Evolutionary conservation across 2,888 invertebrate species (phyloP).

Genomic region (Drosophila cracens): DNA sequence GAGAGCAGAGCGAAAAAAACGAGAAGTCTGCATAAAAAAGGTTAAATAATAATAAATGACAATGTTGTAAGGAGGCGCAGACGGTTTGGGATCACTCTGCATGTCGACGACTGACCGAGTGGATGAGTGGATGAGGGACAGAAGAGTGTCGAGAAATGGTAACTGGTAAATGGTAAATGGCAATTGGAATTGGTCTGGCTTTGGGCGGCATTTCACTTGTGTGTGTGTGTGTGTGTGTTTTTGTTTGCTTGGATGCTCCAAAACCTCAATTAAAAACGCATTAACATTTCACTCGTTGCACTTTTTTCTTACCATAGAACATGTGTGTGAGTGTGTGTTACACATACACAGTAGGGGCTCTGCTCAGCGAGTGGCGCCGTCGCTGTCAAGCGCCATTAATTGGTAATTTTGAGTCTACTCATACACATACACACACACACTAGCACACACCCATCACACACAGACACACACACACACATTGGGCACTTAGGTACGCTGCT

Average conservation of each 20-base stretch:
- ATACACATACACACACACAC: constrained; percentile 28
- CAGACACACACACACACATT: constrained; percentile 35
- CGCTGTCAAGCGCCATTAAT: constrained; percentile 73
- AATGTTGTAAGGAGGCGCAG: constrained; percentile 68
- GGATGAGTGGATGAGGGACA: constrained; percentile 10
- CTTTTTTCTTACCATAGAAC: constrained; percentile 41
- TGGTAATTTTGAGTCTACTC: constrained; percentile 61
- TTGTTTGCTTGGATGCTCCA: constrained; percentile 70
- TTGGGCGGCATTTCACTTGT: constrained; percentile 30
- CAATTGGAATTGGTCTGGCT: constrained; percentile 27
- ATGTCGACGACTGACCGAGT: constrained; percentile 4
- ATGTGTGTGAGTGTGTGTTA: constrained; percentile 56
- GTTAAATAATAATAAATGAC: constrained; percentile 79
- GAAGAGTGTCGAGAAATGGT: constrained; percentile 20
- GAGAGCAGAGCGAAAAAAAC: constrained; percentile 34
- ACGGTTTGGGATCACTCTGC: constrained; percentile 49
- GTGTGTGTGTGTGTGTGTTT: constrained; percentile 37
- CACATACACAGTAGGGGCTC: constrained; percentile 71
- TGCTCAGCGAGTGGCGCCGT: constrained; percentile 74
- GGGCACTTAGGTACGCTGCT: constrained; percentile 78
- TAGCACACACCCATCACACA: constrained; percentile 20
- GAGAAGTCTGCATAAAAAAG: constrained; percentile 46
- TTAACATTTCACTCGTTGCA: constrained; percentile 80
- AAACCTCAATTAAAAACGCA: constrained; percentile 84
- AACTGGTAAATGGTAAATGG: constrained; percentile 25